These are phyloP conservation scores for Marasmarcha lunaedactyla DNA, from an alignment of 2,888 invertebrate species.

Conservation along the genomic window DNA sequence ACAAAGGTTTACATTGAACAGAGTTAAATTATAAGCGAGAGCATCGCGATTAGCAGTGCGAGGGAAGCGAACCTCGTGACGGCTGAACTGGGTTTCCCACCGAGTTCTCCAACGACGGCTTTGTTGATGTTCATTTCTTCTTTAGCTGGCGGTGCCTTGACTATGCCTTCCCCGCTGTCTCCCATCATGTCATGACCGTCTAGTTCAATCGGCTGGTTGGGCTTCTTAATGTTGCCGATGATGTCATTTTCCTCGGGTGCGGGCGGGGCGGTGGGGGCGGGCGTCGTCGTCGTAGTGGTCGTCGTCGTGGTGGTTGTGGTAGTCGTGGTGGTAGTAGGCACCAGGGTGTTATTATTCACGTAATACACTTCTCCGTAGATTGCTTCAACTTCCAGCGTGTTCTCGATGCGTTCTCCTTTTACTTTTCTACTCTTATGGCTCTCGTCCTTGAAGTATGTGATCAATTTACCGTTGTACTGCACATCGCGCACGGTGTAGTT, in stretches of 20 bases:
- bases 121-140: constrained; percentile 42
- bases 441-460: constrained; percentile 76
- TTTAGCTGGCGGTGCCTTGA: constrained; percentile 32
- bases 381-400: constrained; percentile 77
- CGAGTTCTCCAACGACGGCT: constrained; percentile 46
- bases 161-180: constrained; percentile 37
- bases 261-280: constrained; percentile 64
- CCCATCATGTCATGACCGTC: constrained; percentile 29
- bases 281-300: constrained; percentile 66
- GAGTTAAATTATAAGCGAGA: constrained; percentile 37
- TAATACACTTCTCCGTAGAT: constrained; percentile 84
- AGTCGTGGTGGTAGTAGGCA: constrained; percentile 80
- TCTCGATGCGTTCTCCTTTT: constrained; percentile 74
- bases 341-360: constrained; percentile 78
- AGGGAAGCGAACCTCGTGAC: constrained; percentile 26
- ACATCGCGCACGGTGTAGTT: constrained; percentile 80
- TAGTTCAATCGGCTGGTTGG: constrained; percentile 19
- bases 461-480: constrained; percentile 79
- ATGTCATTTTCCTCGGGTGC: constrained; percentile 53
- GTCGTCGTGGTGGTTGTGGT: constrained; percentile 72
- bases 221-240: constrained; percentile 36
- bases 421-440: constrained; percentile 69
- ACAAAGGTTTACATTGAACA: constrained; percentile 27
- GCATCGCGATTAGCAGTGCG: constrained; percentile 34
- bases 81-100: constrained; percentile 35